Conservation (phyloP, 2,797 vertebrate genomes). For the Ataeniobius toweri region DNA sequence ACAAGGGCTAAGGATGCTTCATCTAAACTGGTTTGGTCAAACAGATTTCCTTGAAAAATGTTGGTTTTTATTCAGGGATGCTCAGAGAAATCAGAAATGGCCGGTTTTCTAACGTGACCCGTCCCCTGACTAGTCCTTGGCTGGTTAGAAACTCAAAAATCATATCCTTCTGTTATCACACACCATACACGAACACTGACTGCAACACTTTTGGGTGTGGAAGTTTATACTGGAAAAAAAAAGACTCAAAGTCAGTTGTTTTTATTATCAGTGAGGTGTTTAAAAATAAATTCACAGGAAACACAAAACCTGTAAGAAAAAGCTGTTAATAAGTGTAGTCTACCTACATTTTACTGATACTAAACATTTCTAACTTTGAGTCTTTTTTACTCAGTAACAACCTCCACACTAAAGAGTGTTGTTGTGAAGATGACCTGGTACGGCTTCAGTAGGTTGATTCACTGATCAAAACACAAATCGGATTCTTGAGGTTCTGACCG, state of each 20-base stretch:
- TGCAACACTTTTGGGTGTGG: neutral
- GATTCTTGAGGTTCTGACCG: too few relatives aligned
- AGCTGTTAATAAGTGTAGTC: too few relatives aligned
- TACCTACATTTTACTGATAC: too few relatives aligned
- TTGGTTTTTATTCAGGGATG: neutral
- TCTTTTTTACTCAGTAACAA: too few relatives aligned
- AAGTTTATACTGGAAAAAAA: neutral
- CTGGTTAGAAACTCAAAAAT: neutral
- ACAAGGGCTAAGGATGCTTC: neutral
- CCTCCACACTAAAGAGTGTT: too few relatives aligned
- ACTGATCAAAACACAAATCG: too few relatives aligned
- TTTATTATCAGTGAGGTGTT: neutral
- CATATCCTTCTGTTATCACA: neutral
- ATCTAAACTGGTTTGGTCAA: too few relatives aligned
- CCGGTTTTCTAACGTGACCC: neutral
- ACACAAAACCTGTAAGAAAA: neutral
- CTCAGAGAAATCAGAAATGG: neutral
- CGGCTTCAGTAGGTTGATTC: too few relatives aligned
- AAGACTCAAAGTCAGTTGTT: neutral
- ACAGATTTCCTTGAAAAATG: neutral
- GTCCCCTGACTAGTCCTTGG: neutral
- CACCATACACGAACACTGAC: neutral
- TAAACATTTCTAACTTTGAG: too few relatives aligned
- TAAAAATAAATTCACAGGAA: neutral
- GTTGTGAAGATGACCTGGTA: too few relatives aligned